Evolutionary conservation across 2,888 invertebrate species (phyloP).

Genomic region (Mimumesa dahlbomi): DNA sequence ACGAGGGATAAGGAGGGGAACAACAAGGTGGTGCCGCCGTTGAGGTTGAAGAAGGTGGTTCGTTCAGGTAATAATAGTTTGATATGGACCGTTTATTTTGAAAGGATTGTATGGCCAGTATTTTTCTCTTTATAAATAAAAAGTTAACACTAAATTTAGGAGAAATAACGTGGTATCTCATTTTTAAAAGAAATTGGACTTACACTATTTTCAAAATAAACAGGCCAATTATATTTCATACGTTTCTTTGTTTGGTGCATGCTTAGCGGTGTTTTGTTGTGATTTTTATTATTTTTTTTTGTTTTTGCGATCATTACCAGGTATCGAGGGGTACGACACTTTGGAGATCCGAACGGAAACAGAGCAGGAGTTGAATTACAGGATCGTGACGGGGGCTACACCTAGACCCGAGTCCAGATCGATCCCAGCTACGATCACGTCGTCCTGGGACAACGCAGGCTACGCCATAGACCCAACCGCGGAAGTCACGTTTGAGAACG

Average conservation of each 20-base stretch:
- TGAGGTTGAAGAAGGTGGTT: slow-evolving; percentile 71
- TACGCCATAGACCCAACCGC: neutral
- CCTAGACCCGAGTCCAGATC: slow-evolving; percentile 39
- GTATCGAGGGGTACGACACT: slow-evolving; percentile 4
- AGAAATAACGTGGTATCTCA: no score
- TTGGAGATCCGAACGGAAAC: neutral
- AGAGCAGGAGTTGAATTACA: slow-evolving; percentile 62
- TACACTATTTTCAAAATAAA: no score
- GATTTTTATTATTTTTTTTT: neutral
- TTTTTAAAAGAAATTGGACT: no score
- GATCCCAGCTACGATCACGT: neutral
- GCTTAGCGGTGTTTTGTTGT: no score
- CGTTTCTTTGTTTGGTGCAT: neutral
- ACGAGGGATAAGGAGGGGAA: slow-evolving; percentile 12
- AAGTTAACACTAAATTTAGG: no score
- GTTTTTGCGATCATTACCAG: slow-evolving; percentile 14
- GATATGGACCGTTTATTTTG: neutral
- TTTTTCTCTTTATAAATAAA: no score
- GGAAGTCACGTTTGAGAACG: neutral
- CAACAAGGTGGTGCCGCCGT: slow-evolving; percentile 71
- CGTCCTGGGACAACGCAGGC: slow-evolving; percentile 13
- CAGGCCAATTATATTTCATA: neutral
- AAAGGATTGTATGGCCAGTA: neutral
- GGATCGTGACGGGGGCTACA: slow-evolving; percentile 63
- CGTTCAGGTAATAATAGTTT: slow-evolving; percentile 31